Evolutionary conservation across 2,888 invertebrate species (phyloP), one percentile per base, ranked within the genome.

Genomic region (Clanis bilineata): DNA sequence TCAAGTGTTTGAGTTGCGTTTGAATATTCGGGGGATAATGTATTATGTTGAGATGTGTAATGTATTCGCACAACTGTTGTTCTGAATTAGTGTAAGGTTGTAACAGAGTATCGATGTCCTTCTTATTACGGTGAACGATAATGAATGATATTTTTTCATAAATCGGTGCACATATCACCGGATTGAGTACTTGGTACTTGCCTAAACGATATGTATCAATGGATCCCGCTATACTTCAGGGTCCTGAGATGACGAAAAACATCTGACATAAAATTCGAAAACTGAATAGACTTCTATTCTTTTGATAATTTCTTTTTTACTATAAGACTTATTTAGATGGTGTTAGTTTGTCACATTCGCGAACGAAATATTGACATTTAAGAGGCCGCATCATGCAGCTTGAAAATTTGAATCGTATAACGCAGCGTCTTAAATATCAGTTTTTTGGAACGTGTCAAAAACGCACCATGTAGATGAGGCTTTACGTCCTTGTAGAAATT

Each of bases 101-200:
- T 73, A 64, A 73, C 77, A 66, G 71, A 61, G 18, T 75, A 72
- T 77, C 65, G 64, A 70, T 59, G 25, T 59, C 10, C 36, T 23
- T 39, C 25, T 32, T 36, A 66, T 64, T 67, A 68, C 65, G 71
- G 71, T 72, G 69, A 65, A 71, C 67, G 71, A 64, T 67, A 54
- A 68, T 71, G 63, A 66, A 64, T 63, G 63, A 62, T 66, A 59
- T 38, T 51, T 57, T 36, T 56, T 65, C 61, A 58, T 59, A 38
- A 44, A 58, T 56, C 59, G 36, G 32, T 55, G 25, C 28, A 56
- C 58, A 61, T 62, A 41, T 63, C 36, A 57, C 41, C 12, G 21
- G 58, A 45, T 56, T 38, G n/a, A 36, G 45, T 59, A 59, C 59
- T 18, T 56, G 44, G 59, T 59, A 56, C 56, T 45, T 56, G 56